A percentile compares a stretch with the other conserved stretches of the same genome.
phyloP scores from a whole-genome alignment of 2,113 vertebrate genomes.

The Mesoclemmys tuberculata region DNA sequence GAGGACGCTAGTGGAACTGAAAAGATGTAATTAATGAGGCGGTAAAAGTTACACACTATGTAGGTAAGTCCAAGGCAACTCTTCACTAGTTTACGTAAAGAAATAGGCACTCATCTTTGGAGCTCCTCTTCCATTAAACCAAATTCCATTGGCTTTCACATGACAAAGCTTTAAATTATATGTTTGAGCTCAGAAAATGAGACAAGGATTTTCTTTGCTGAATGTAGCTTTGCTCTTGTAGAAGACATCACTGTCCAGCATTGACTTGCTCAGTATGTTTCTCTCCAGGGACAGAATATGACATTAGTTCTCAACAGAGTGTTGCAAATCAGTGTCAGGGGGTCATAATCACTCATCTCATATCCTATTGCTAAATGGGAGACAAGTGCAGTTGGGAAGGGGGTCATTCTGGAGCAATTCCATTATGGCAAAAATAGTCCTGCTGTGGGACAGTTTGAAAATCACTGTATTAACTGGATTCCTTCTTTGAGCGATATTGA shows the following conservation, averaged over 20 bases:
- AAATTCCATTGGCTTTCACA: background rate
- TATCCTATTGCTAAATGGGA: background rate
- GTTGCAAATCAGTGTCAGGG: background rate
- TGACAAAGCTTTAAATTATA: background rate
- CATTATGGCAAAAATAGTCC: background rate
- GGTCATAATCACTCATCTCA: background rate
- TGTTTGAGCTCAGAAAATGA: background rate
- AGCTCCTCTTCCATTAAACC: background rate
- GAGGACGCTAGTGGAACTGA: background rate
- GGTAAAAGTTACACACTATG: background rate
- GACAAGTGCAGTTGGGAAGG: background rate
- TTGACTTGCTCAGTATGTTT: background rate
- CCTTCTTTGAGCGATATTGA: background rate
- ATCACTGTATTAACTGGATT: background rate
- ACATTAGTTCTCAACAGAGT: background rate
- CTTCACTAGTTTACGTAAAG: background rate
- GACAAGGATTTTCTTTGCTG: background rate
- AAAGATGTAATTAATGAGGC: background rate
- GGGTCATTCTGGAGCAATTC: background rate
- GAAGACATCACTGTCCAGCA: background rate
- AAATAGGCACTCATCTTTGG: background rate
- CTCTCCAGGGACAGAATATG: background rate
- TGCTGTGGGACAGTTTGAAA: background rate
- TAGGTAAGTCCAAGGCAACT: rapidly evolving
- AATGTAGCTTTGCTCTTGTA: background rate